Percentiles rank a stretch among this genome's conserved stretches.
phyloP scores from a whole-genome alignment of 2,888 invertebrate species.

The Apotomis capreana region DNA sequence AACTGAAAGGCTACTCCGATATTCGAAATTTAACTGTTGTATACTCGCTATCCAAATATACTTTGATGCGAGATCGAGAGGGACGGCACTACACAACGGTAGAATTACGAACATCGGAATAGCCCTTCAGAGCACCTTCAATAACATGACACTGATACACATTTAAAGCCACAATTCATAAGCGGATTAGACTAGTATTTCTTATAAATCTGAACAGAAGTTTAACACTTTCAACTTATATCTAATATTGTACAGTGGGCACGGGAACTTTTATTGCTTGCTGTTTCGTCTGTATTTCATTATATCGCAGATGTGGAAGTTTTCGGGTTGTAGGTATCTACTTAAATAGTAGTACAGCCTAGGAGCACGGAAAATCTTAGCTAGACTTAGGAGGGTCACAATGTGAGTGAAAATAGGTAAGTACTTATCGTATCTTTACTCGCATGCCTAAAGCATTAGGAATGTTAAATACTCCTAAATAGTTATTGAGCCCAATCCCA shows the following conservation, averaged over 20 bases:
- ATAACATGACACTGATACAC: background rate
- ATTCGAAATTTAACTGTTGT: too few species aligned
- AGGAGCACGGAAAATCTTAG: too few species aligned
- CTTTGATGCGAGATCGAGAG: too few species aligned
- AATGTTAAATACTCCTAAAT: conserved; percentile 35
- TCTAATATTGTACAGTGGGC: conserved; percentile 22
- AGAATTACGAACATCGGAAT: too few species aligned
- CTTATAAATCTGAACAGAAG: background rate
- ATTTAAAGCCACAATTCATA: background rate
- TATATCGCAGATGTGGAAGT: background rate
- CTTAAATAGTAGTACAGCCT: too few species aligned
- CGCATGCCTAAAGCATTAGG: conserved; percentile 34
- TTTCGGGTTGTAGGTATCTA: too few species aligned
- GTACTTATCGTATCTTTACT: background rate
- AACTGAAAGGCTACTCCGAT: too few species aligned
- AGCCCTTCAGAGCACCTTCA: too few species aligned
- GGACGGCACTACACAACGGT: too few species aligned
- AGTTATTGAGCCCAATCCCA: background rate
- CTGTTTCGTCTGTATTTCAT: too few species aligned
- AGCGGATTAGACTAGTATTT: background rate
- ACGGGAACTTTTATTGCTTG: background rate
- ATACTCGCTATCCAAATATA: too few species aligned
- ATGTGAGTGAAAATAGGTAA: background rate
- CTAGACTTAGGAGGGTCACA: background rate
- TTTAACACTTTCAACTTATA: conserved; percentile 39